Conservation (phyloP, 2,888 invertebrate species). For the Bombyx huttoni region DNA sequence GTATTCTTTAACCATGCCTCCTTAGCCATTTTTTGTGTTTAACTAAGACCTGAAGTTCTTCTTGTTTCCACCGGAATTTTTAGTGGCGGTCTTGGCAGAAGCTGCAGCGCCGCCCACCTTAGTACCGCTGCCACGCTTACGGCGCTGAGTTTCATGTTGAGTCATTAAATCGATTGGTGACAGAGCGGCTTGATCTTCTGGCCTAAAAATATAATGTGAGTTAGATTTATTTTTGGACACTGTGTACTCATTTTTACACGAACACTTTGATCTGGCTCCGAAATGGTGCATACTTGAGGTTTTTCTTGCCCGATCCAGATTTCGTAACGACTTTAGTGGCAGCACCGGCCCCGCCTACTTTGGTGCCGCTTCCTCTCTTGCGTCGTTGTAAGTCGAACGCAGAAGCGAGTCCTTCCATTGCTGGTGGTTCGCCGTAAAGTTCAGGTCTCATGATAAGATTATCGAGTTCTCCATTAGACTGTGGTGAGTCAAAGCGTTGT, state of each 20-base stretch:
- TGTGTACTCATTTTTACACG: not conserved
- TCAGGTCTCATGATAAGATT: constrained; percentile 76
- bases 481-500: constrained; percentile 48
- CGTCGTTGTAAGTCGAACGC: constrained; percentile 52
- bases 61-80: constrained; percentile 59
- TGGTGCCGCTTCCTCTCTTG: constrained; percentile 58
- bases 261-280: not conserved
- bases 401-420: constrained; percentile 51
- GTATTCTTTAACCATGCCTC: not conserved
- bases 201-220: constrained; percentile 22
- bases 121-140: constrained; percentile 56
- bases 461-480: constrained; percentile 60
- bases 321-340: constrained; percentile 65
- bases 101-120: constrained; percentile 62
- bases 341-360: constrained; percentile 61
- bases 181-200: constrained; percentile 39
- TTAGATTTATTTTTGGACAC: constrained; percentile 3
- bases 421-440: constrained; percentile 73
- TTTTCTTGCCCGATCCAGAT: constrained; percentile 59
- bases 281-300: constrained; percentile 43
- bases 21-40: constrained; percentile 4
- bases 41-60: constrained; percentile 56
- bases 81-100: constrained; percentile 57
- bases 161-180: constrained; percentile 43
- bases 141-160: constrained; percentile 42